Evolutionary conservation across 2,888 invertebrate species (phyloP).

Genomic region (Ochlodes sylvanus): DNA sequence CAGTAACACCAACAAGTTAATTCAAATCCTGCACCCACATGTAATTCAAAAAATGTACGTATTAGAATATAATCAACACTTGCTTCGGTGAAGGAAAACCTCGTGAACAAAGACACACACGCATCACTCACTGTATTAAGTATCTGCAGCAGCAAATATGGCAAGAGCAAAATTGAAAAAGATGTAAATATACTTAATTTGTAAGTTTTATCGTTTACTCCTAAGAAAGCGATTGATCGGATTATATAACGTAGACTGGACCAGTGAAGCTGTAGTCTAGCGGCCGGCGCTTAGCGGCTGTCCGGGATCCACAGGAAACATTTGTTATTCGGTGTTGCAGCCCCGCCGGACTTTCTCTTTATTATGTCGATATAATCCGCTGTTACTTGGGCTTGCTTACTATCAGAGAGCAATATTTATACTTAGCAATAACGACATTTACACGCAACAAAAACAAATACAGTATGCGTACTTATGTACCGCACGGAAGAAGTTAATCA

Average conservation of each 20-base stretch:
- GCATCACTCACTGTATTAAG: too few relatives aligned
- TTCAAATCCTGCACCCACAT: background rate
- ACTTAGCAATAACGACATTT: background rate
- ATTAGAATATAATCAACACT: too few relatives aligned
- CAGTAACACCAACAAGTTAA: background rate
- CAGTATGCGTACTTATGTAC: too few relatives aligned
- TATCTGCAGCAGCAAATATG: too few relatives aligned
- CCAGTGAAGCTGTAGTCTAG: slow-evolving; percentile 10
- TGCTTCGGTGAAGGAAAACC: too few relatives aligned
- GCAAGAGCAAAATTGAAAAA: too few relatives aligned
- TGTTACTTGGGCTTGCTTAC: slow-evolving; percentile 43
- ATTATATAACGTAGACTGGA: slow-evolving; percentile 12
- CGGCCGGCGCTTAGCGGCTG: background rate
- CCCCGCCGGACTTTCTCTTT: slow-evolving; percentile 51
- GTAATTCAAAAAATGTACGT: too few relatives aligned
- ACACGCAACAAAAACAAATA: background rate
- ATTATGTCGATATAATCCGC: slow-evolving; percentile 48
- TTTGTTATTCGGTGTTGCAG: slow-evolving; percentile 44
- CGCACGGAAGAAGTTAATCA: too few relatives aligned
- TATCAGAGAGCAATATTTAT: background rate
- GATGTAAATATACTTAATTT: too few relatives aligned
- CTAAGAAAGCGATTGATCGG: background rate
- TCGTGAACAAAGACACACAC: too few relatives aligned
- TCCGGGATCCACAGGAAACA: slow-evolving; percentile 41
- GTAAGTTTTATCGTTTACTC: background rate